Evolutionary conservation across 2,888 invertebrate species (phyloP).

Genomic region (Pteria penguin): DNA sequence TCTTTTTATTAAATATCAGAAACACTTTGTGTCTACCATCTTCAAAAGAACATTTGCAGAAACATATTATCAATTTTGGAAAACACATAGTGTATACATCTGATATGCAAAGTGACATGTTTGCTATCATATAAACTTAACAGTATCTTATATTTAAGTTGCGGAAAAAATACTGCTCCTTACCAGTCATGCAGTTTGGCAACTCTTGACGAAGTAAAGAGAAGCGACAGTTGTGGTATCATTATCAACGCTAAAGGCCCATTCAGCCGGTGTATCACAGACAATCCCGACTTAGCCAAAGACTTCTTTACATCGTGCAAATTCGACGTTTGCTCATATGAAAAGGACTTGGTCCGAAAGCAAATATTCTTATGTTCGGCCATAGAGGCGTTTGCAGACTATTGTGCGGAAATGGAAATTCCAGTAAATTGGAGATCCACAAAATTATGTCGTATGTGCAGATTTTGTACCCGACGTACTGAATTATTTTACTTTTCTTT

Average conservation of each 20-base stretch:
- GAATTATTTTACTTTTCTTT: too few relatives aligned
- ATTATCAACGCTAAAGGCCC: conserved; percentile 48
- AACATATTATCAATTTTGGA: too few relatives aligned
- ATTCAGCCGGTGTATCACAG: conserved; percentile 59
- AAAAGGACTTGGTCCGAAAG: neutral
- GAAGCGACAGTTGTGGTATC: conserved; percentile 15
- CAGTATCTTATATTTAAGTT: too few relatives aligned
- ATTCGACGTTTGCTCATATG: conserved; percentile 37
- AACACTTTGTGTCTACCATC: too few relatives aligned
- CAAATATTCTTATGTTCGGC: neutral
- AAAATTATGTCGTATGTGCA: neutral
- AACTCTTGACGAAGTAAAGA: neutral
- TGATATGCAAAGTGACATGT: too few relatives aligned
- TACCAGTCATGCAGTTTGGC: neutral
- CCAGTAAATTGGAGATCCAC: neutral
- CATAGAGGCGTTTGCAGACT: neutral
- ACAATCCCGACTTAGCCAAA: conserved; percentile 43
- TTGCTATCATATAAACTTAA: too few relatives aligned
- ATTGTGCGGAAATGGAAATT: neutral
- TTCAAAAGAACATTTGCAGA: too few relatives aligned
- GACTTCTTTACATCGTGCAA: conserved; percentile 34
- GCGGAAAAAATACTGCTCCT: neutral
- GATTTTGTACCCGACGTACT: too few relatives aligned
- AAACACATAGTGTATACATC: too few relatives aligned
- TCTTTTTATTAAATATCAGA: too few relatives aligned